Conservation (phyloP, 2,888 invertebrate species). For the Cantharis rufa region DNA sequence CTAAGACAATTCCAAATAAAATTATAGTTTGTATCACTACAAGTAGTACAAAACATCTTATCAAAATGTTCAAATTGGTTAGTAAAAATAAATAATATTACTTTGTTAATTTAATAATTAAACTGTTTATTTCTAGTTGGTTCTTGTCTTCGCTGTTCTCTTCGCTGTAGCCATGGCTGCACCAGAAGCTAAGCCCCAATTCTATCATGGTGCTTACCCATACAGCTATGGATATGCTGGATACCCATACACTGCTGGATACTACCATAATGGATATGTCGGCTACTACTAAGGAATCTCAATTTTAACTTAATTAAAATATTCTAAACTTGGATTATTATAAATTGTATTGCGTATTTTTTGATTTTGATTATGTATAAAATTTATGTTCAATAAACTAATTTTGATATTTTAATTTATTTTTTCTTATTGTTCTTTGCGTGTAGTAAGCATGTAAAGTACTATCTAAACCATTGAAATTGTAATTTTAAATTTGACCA, state of each 20-base stretch:
- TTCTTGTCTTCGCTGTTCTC: constrained; percentile 23
- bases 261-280: not conserved
- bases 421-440: too few relatives aligned
- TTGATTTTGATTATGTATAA: not conserved
- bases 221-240: constrained; percentile 5
- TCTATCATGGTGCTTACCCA: constrained; percentile 1
- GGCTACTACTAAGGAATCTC: not conserved
- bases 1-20: not conserved
- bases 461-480: too few relatives aligned
- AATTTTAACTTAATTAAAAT: not conserved
- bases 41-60: constrained; percentile 6
- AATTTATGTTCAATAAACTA: not conserved
- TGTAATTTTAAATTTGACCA: too few relatives aligned
- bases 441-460: too few relatives aligned
- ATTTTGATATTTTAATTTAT: not conserved
- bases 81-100: not conserved
- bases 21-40: constrained; percentile 7
- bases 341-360: not conserved
- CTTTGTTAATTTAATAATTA: not conserved
- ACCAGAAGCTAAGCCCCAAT: constrained; percentile 23
- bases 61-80: constrained; percentile 16
- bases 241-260: constrained; percentile 3
- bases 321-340: not conserved
- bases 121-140: constrained; percentile 14
- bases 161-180: constrained; percentile 27